Percentiles rank a stretch among this genome's conserved stretches.
These are phyloP conservation scores for Polyodon spathula DNA, from an alignment of 2,113 vertebrate genomes.

Conservation along the genomic window DNA sequence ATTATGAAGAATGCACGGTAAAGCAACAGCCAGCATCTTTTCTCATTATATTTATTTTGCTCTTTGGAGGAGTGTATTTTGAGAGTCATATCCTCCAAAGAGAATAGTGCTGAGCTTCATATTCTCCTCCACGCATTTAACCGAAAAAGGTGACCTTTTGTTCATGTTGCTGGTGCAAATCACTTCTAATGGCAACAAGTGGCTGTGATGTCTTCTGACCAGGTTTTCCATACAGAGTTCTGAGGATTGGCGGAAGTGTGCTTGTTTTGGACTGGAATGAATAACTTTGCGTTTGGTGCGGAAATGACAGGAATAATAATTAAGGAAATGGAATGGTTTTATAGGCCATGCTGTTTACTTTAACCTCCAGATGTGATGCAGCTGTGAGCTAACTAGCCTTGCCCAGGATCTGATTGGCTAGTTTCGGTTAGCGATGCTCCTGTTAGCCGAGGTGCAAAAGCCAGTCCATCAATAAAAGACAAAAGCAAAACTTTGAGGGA, in stretches of 20 bases:
- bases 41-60: too few relatives aligned
- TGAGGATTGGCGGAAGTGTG: conserved; percentile 42
- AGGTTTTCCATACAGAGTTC: conserved; percentile 38
- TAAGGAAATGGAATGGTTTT: conserved; percentile 73
- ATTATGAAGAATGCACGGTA: too few relatives aligned
- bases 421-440: not conserved
- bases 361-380: conserved; percentile 74
- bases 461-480: not conserved
- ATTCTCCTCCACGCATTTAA: too few relatives aligned
- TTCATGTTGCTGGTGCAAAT: conserved; percentile 39
- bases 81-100: too few relatives aligned
- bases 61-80: too few relatives aligned
- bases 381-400: conserved; percentile 53
- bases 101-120: too few relatives aligned
- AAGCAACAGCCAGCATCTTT: too few relatives aligned
- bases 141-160: too few relatives aligned
- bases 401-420: conserved; percentile 24
- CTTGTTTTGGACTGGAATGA: conserved; percentile 57
- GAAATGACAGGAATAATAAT: conserved; percentile 78
- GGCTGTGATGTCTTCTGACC: conserved; percentile 34
- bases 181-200: conserved; percentile 36
- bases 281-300: conserved; percentile 61
- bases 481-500: not conserved
- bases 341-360: conserved; percentile 67
- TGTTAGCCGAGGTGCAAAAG: not conserved